Evolutionary conservation across 2,797 vertebrate genomes (phyloP), one percentile per base, ranked within the genome.

Genomic region (Hafferia zeledoni): DNA sequence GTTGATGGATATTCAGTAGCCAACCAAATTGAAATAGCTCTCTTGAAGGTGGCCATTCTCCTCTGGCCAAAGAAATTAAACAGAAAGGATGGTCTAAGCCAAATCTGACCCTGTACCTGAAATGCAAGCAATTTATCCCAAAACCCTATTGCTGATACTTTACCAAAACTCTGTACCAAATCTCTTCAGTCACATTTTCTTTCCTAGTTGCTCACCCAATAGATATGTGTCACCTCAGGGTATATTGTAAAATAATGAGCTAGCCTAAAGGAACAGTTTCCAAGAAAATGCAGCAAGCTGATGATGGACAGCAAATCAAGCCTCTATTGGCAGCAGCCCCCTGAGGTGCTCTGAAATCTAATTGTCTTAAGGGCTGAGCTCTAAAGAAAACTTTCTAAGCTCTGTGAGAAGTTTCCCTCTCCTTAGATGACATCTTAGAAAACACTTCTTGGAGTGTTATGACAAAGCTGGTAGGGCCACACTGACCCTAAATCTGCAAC

Each of bases 231-330:
- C 69, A 93, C 83, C 60, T 70, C 49, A 44, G 83, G 83, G 41
- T 33, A 30, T 30, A 50, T 47, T 2, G 18, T 39, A 47, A 90
- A 95, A 87, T 92, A 90, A 88, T 39, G 68, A 70, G 24, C 30
- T 53, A 89, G 30, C 60, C 81, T 87, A 70, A 71, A 95, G 35
- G 49, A 83, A 56, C 10, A 23, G 13, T 71, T 77, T 87, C 78
- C 57, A 68, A 46, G 90, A 80, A 90, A 93, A 83, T 80, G 31
- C 18, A 80, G 33, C 20, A 77, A 55, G 33, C 5, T 70, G 52
- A 44, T 89, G 92, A 94, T 77, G 37, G 94, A 90, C 80, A 84
- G 83, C 46, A 82, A 80, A 87, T 87, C 69, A 82, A 83, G 81
- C 16, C 19, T 79, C 39, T 79, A 2, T 64, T 82, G 91, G 49